Percentiles rank a stretch among this genome's conserved stretches.
phyloP scores from a whole-genome alignment of 1,140 invertebrate genomes.

The Drusus annulatus region DNA sequence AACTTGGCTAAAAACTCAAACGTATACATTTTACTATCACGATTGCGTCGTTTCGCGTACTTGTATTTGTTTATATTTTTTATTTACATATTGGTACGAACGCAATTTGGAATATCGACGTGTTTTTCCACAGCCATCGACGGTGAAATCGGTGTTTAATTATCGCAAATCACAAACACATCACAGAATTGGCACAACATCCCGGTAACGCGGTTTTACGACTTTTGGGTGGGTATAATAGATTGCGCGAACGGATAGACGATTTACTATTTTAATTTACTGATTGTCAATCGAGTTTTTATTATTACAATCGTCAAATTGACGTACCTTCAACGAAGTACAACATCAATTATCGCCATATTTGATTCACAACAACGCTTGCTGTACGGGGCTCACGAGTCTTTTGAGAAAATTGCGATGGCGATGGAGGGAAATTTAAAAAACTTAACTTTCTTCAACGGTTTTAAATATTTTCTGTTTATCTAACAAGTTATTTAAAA shows the following conservation, averaged over 20 bases:
- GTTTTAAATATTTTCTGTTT: neutral
- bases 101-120: slow-evolving; percentile 26
- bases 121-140: slow-evolving; percentile 33
- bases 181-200: slow-evolving; percentile 49
- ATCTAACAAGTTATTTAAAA: neutral
- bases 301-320: slow-evolving; percentile 69
- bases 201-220: slow-evolving; percentile 9
- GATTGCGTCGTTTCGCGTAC: slow-evolving; percentile 30
- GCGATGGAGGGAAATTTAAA: slow-evolving; percentile 65
- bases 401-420: slow-evolving; percentile 58
- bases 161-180: slow-evolving; percentile 51
- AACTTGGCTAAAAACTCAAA: slow-evolving; percentile 15
- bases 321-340: slow-evolving; percentile 72
- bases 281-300: slow-evolving; percentile 34
- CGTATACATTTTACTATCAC: slow-evolving; percentile 41
- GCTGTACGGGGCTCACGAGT: slow-evolving; percentile 69
- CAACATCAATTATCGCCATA: slow-evolving; percentile 73
- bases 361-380: slow-evolving; percentile 73
- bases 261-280: slow-evolving; percentile 14
- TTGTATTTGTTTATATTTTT: slow-evolving; percentile 41
- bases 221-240: neutral
- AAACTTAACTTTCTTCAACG: neutral
- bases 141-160: slow-evolving; percentile 42
- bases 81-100: slow-evolving; percentile 38
- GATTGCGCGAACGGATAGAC: slow-evolving; percentile 3